A percentile compares a stretch with the other conserved stretches of the same genome.
These are phyloP conservation scores for Notarius quadriscutis DNA, from an alignment of 2,113 vertebrate species.

Conservation along the genomic window DNA sequence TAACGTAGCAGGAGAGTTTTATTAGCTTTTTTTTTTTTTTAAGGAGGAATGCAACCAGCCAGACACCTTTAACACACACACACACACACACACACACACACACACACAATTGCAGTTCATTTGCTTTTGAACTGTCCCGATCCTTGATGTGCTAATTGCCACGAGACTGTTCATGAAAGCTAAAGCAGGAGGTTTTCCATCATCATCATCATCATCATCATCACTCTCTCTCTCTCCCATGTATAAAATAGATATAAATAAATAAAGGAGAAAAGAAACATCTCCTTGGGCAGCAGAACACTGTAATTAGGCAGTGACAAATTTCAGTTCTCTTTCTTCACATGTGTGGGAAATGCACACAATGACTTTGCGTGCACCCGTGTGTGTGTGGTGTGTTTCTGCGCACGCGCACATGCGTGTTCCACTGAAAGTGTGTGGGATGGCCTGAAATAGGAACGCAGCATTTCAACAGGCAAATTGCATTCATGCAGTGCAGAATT, in stretches of 20 bases:
- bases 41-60: constrained; percentile 10
- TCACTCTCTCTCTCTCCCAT: not conserved
- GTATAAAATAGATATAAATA: constrained; percentile 40
- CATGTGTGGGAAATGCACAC: constrained; percentile 40
- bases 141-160: constrained; percentile 45
- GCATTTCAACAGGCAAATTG: constrained; percentile 45
- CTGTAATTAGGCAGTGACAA: constrained; percentile 55
- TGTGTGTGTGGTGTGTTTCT: constrained; percentile 18
- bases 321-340: constrained; percentile 42
- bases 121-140: constrained; percentile 18
- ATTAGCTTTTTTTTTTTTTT: not conserved
- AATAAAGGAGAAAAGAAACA: constrained; percentile 42
- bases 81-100: constrained; percentile 7
- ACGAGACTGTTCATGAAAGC: constrained; percentile 23
- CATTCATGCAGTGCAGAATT: constrained; percentile 20
- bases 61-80: not conserved
- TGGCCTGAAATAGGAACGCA: constrained; percentile 47
- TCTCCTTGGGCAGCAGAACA: constrained; percentile 48
- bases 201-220: not conserved
- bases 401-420: not conserved
- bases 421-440: constrained; percentile 38
- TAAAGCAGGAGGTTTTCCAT: constrained; percentile 30
- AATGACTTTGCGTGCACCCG: constrained; percentile 29
- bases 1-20: constrained; percentile 20
- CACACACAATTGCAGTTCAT: not conserved